A percentile compares a stretch with the other conserved stretches of the same genome.
Evolutionary conservation across 1,140 invertebrate genomes (phyloP).

Genomic region (Drosophila pseudoobscura): DNA sequence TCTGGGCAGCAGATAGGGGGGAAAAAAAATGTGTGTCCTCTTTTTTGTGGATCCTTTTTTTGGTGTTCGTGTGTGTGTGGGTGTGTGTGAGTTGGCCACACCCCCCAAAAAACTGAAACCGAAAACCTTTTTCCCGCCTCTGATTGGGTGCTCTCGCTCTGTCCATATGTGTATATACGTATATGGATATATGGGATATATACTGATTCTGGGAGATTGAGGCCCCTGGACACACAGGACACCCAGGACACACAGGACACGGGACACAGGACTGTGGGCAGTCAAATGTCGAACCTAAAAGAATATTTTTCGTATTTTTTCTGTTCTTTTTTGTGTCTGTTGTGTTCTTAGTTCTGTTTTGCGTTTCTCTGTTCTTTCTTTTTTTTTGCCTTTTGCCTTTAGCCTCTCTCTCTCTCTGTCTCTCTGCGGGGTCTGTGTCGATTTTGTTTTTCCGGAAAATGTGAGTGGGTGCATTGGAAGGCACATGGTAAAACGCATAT

Average conservation of each 20-base stretch:
- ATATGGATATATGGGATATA: not conserved
- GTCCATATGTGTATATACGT: constrained; percentile 15
- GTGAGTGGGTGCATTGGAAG: constrained; percentile 17
- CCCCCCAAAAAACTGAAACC: constrained; percentile 37
- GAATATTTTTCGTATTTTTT: constrained; percentile 40
- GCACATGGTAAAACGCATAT: constrained; percentile 57
- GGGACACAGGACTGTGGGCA: constrained; percentile 37
- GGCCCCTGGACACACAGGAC: constrained; percentile 52
- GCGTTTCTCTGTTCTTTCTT: no score
- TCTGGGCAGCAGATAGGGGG: constrained; percentile 19
- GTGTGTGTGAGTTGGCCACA: constrained; percentile 33
- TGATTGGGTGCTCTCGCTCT: constrained; percentile 37
- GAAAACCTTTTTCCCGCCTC: constrained; percentile 45
- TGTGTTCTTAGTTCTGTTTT: constrained; percentile 17
- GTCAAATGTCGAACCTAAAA: constrained; percentile 74
- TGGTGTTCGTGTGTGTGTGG: not conserved
- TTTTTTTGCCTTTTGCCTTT: not conserved
- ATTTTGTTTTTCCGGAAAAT: constrained; percentile 23
- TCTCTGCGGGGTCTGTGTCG: constrained; percentile 8
- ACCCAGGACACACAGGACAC: constrained; percentile 22
- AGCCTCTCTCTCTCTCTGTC: constrained; percentile 2
- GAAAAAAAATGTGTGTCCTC: constrained; percentile 9
- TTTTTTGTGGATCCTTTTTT: constrained; percentile 1
- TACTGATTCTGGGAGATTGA: constrained; percentile 37
- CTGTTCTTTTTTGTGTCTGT: not conserved